Percentiles rank a stretch among this genome's conserved stretches.
Evolutionary conservation across 2,797 vertebrate species (phyloP).

Genomic region (Australoheros facetus): DNA sequence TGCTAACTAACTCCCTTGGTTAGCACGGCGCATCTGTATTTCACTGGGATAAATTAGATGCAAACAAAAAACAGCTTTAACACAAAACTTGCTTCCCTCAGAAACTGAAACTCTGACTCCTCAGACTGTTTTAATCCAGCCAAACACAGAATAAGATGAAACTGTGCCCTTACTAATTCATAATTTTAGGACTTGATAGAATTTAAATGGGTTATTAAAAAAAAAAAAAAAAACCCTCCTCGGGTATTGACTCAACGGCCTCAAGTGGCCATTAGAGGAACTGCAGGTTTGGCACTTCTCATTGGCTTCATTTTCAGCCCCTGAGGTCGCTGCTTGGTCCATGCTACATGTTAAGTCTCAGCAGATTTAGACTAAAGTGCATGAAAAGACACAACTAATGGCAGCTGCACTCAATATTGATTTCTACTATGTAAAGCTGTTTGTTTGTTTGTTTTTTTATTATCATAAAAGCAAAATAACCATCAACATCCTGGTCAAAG

Average conservation of each 20-base stretch:
- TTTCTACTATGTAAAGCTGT: not conserved
- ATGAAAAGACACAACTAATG: too few species aligned
- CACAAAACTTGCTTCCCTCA: not conserved
- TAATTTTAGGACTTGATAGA: not conserved
- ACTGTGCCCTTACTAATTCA: not conserved
- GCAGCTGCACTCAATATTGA: not conserved
- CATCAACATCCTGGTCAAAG: not conserved
- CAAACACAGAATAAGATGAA: not conserved
- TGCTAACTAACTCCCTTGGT: not conserved
- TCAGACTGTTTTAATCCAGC: not conserved
- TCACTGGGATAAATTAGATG: not conserved
- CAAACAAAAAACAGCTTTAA: not conserved
- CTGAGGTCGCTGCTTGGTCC: fast-evolving
- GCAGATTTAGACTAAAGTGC: not conserved
- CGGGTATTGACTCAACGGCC: not conserved
- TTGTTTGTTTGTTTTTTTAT: not conserved
- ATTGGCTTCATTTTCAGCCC: not conserved
- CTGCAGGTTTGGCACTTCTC: not conserved
- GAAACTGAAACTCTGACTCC: not conserved
- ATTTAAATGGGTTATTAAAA: not conserved
- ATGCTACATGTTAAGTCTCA: not conserved
- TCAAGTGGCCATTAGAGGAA: not conserved
- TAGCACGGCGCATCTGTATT: not conserved
- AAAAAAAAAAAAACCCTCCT: not conserved
- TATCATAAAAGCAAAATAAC: not conserved